Evolutionary conservation across 2,888 invertebrate genomes (phyloP).

Genomic region (Isotomurus palustris): DNA sequence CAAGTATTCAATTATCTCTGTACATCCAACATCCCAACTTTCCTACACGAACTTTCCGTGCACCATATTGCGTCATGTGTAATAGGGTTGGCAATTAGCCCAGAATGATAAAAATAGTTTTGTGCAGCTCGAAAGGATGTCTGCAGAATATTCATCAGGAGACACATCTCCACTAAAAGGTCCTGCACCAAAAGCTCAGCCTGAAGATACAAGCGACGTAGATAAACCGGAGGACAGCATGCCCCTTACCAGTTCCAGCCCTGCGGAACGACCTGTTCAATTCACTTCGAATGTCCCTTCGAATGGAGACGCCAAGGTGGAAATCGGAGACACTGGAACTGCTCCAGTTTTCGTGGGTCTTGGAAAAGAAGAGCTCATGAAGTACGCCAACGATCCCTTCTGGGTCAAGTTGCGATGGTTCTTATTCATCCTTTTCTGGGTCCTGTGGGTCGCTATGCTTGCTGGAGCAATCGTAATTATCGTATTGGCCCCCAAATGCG

Average conservation of each 20-base stretch:
- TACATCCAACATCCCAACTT: too few relatives aligned
- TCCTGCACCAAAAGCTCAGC: constrained; percentile 41
- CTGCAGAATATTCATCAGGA: constrained; percentile 21
- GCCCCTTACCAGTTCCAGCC: constrained; percentile 55
- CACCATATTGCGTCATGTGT: too few relatives aligned
- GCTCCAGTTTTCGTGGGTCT: constrained; percentile 70
- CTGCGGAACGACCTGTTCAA: constrained; percentile 66
- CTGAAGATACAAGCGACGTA: constrained; percentile 41
- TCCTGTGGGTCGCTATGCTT: constrained; percentile 89
- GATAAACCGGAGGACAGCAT: constrained; percentile 48
- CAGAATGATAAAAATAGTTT: constrained; percentile 2
- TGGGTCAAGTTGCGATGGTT: constrained; percentile 90
- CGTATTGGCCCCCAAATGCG: constrained; percentile 80
- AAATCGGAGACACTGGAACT: constrained; percentile 66
- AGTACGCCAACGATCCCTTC: constrained; percentile 94
- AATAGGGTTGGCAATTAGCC: constrained; percentile 14
- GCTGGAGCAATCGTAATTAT: constrained; percentile 89
- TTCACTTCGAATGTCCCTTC: constrained; percentile 65
- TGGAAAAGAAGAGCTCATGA: constrained; percentile 93
- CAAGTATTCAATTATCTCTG: too few relatives aligned
- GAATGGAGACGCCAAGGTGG: constrained; percentile 85
- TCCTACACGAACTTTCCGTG: too few relatives aligned
- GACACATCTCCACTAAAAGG: constrained; percentile 33
- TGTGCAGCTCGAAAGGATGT: constrained; percentile 19
- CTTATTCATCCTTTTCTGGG: constrained; percentile 87